These are phyloP conservation scores for Pristiophorus japonicus DNA, from an alignment of 2,113 vertebrate genomes.

Conservation along the genomic window DNA sequence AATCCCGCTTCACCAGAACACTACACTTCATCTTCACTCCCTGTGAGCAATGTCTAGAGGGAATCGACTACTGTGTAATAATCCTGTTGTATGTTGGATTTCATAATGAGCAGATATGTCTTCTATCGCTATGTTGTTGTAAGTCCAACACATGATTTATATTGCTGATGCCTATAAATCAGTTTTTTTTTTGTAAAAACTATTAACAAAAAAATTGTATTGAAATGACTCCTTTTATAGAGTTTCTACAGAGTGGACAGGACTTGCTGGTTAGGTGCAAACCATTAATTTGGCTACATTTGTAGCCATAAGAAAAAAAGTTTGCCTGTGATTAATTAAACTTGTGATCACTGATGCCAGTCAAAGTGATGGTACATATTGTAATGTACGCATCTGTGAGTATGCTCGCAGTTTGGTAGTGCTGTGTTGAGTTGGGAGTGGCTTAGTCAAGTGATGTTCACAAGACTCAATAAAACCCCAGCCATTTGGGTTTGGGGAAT, in stretches of 20 bases:
- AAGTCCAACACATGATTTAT: neutral
- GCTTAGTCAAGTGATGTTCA: too few relatives aligned
- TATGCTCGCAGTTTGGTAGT: too few relatives aligned
- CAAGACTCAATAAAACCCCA: too few relatives aligned
- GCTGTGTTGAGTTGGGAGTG: too few relatives aligned
- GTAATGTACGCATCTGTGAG: too few relatives aligned
- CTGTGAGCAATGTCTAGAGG: neutral
- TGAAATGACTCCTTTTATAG: neutral
- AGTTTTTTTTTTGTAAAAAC: neutral
- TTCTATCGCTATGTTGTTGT: neutral
- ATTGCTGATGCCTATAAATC: neutral
- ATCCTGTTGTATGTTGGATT: neutral
- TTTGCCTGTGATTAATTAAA: neutral
- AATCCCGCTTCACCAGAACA: neutral
- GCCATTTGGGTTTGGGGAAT: too few relatives aligned
- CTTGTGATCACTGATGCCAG: neutral
- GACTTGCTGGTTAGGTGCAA: too few relatives aligned
- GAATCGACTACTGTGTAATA: neutral
- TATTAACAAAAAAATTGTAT: neutral
- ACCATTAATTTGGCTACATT: too few relatives aligned
- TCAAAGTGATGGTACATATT: neutral
- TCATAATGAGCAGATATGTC: neutral
- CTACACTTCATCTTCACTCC: neutral
- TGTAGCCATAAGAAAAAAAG: too few relatives aligned
- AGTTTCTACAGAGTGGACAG: neutral